Evolutionary conservation across 1,140 invertebrate genomes (phyloP).

Genomic region (Daktulosphaira vitifoliae): DNA sequence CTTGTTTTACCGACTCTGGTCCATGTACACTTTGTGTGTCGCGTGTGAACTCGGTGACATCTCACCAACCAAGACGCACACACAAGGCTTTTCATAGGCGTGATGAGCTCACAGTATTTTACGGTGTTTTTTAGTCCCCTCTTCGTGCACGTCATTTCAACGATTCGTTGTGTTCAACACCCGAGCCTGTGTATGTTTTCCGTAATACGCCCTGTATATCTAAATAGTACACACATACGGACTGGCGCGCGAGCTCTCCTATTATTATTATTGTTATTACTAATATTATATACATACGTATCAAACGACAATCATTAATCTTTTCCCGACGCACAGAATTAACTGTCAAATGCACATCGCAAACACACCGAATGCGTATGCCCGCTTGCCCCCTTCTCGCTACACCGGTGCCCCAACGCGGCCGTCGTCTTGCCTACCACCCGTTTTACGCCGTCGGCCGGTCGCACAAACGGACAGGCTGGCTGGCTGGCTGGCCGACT

Average conservation of each 20-base stretch:
- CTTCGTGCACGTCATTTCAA: too few relatives aligned
- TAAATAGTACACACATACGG: background rate
- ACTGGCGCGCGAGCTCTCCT: background rate
- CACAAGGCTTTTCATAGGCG: too few relatives aligned
- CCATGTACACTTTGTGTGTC: too few relatives aligned
- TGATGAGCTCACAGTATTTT: too few relatives aligned
- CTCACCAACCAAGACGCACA: too few relatives aligned
- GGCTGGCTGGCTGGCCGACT: too few relatives aligned
- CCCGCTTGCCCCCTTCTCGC: too few relatives aligned
- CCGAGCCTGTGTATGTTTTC: background rate
- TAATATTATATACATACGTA: background rate
- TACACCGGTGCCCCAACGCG: too few relatives aligned
- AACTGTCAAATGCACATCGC: slow-evolving; percentile 33
- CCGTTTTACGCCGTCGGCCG: background rate
- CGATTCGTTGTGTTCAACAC: slow-evolving; percentile 26
- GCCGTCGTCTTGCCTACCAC: background rate
- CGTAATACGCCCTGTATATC: too few relatives aligned
- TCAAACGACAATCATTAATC: slow-evolving; percentile 34
- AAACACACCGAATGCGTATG: slow-evolving; percentile 26
- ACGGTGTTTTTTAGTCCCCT: too few relatives aligned
- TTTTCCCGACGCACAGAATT: slow-evolving; percentile 32
- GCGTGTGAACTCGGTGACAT: too few relatives aligned
- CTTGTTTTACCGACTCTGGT: too few relatives aligned
- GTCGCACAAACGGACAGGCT: background rate
- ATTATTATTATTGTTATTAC: slow-evolving; percentile 5